A percentile compares a stretch with the other conserved stretches of the same genome.
These are phyloP conservation scores for Anoplius nigerrimus DNA, from an alignment of 2,888 invertebrate genomes.

Conservation along the genomic window DNA sequence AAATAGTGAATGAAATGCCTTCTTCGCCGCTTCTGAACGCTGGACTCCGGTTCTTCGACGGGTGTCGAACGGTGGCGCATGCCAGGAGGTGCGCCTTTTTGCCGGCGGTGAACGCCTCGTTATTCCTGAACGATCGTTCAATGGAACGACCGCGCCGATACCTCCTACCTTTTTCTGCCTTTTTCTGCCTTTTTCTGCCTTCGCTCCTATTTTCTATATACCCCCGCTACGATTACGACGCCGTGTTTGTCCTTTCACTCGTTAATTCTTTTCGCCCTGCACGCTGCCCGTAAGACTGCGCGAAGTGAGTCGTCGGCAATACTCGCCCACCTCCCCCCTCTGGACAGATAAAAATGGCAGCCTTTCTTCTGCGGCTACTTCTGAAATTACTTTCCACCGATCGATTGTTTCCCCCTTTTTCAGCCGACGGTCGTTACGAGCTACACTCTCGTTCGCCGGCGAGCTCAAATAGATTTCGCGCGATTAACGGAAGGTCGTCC, in stretches of 20 bases:
- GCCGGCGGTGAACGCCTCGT: slow-evolving; percentile 32
- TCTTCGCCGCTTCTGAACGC: background rate
- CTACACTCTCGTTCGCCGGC: too few species aligned
- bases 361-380: too few species aligned
- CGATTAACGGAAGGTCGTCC: too few species aligned
- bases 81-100: slow-evolving; percentile 20
- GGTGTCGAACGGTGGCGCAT: slow-evolving; percentile 1
- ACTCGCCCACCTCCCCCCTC: too few species aligned
- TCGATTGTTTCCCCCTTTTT: too few species aligned
- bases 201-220: background rate
- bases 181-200: background rate
- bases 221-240: background rate
- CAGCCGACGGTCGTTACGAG: too few species aligned
- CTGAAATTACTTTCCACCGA: too few species aligned
- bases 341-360: too few species aligned
- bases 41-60: slow-evolving; percentile 2
- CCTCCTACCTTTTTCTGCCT: background rate
- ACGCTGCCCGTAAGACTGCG: too few species aligned
- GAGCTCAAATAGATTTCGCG: too few species aligned
- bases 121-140: slow-evolving; percentile 32
- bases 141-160: slow-evolving; percentile 15
- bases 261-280: background rate
- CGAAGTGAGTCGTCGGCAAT: too few species aligned
- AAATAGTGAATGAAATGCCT: slow-evolving; percentile 4
- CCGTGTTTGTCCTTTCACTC: slow-evolving; percentile 3